phyloP scores from a whole-genome alignment of 2,113 vertebrate species.

The Martes martes region DNA sequence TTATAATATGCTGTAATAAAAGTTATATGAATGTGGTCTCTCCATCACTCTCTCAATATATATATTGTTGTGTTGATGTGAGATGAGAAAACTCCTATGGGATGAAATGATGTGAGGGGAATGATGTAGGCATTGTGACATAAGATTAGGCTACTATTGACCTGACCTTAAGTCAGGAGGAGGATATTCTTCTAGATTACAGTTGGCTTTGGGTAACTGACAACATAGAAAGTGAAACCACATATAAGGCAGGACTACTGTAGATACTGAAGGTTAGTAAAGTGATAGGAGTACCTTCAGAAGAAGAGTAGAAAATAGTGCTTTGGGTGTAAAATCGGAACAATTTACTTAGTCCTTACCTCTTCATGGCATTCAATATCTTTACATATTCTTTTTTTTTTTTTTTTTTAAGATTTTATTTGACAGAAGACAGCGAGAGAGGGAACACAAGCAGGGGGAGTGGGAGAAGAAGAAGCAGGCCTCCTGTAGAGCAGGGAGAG shows the following conservation, averaged over 20 bases:
- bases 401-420: too few relatives aligned
- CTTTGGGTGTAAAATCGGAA: constrained; percentile 55
- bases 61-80: not conserved
- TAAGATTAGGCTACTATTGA: not conserved
- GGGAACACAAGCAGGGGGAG: too few relatives aligned
- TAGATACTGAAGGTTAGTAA: constrained; percentile 10
- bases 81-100: not conserved
- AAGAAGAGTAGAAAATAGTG: not conserved
- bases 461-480: too few relatives aligned
- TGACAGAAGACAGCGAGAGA: too few relatives aligned
- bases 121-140: not conserved
- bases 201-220: not conserved
- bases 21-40: not conserved
- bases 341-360: constrained; percentile 52
- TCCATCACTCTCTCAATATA: not conserved
- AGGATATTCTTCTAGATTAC: not conserved
- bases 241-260: not conserved
- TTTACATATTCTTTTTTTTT: not conserved
- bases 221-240: not conserved
- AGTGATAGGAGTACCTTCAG: constrained; percentile 49
- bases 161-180: not conserved
- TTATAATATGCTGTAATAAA: not conserved
- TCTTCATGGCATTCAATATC: constrained; percentile 51
- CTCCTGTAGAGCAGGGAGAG: too few relatives aligned
- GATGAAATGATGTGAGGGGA: not conserved